Evolutionary conservation across 1,140 invertebrate species (phyloP).

Genomic region (Conus betulinus): DNA sequence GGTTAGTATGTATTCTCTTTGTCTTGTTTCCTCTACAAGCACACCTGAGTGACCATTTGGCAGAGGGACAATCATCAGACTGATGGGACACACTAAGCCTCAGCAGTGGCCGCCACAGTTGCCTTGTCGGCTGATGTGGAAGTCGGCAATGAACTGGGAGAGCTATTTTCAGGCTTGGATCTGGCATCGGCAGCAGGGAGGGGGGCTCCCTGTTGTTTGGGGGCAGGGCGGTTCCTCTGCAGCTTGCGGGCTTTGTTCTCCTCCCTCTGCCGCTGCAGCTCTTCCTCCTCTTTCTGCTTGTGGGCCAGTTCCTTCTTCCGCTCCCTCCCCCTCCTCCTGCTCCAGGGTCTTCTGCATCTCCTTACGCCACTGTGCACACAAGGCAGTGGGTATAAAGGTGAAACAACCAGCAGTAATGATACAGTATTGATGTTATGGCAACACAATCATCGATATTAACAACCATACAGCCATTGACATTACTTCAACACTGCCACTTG

Average conservation of each 20-base stretch:
- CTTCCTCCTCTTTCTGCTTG: conserved; percentile 61
- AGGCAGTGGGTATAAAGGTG: background rate
- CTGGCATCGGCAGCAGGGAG: background rate
- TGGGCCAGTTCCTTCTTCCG: conserved; percentile 57
- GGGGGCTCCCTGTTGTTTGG: background rate
- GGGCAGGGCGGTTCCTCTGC: background rate
- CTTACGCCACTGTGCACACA: conserved; percentile 67
- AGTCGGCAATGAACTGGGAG: background rate
- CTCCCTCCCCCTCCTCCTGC: conserved; percentile 62
- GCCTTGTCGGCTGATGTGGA: background rate
- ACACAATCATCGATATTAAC: too few species aligned
- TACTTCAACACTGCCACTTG: too few species aligned
- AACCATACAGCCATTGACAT: too few species aligned
- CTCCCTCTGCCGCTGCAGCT: conserved; percentile 53
- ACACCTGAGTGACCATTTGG: too few species aligned
- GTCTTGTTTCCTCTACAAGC: too few species aligned
- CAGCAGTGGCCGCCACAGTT: background rate
- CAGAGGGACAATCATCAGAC: too few species aligned
- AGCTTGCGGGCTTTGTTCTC: conserved; percentile 29
- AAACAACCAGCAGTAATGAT: too few species aligned
- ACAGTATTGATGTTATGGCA: too few species aligned
- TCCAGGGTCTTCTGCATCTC: conserved; percentile 64
- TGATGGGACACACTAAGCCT: background rate
- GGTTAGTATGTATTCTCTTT: too few species aligned
- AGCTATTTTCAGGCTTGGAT: background rate